Conservation (phyloP, 2,113 vertebrate genomes). For the Indicator maculatus region DNA sequence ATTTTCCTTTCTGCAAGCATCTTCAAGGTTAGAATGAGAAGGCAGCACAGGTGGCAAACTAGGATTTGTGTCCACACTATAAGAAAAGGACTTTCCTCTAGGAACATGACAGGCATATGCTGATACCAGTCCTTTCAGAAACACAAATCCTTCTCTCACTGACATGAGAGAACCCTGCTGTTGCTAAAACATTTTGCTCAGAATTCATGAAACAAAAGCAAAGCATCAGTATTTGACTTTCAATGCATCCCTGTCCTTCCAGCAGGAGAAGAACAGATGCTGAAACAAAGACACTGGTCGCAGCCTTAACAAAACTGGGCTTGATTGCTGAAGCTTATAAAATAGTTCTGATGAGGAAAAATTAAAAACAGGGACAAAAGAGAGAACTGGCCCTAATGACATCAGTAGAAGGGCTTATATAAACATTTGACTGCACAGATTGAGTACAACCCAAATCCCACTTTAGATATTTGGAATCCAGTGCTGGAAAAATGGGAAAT, state of each 20-base stretch:
- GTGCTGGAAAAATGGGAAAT: neutral
- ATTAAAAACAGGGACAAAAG: neutral
- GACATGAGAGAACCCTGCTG: neutral
- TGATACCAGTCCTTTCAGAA: neutral
- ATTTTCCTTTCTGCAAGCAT: neutral
- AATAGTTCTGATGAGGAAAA: neutral
- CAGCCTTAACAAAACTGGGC: neutral
- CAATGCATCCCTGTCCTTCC: neutral
- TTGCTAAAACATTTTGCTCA: neutral
- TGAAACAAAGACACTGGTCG: neutral
- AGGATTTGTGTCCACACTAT: neutral
- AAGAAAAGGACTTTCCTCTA: neutral
- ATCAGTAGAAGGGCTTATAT: neutral
- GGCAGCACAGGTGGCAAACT: neutral
- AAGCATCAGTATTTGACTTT: neutral
- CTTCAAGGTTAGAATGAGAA: neutral
- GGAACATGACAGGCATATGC: neutral
- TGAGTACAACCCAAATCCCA: neutral
- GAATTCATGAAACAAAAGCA: neutral
- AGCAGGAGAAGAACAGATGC: neutral
- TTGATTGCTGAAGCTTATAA: neutral
- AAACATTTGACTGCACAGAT: neutral
- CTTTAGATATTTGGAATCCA: neutral
- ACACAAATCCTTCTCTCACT: neutral
- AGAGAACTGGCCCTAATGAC: neutral